Evolutionary conservation across 2,797 vertebrate genomes (phyloP).

Genomic region (Mionectes olivaceus): DNA sequence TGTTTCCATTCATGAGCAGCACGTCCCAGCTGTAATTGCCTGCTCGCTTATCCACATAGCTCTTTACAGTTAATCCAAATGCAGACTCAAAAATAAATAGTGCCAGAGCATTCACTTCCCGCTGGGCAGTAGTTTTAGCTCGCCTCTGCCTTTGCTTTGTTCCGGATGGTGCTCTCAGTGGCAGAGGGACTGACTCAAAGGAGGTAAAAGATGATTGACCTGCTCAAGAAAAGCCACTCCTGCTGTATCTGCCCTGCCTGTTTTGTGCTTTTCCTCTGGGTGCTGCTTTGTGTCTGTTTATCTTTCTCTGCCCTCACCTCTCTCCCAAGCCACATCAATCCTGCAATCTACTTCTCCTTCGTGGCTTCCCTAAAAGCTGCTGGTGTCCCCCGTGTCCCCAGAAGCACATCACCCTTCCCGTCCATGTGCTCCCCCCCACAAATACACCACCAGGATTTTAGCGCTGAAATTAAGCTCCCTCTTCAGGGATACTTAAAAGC

Average conservation of each 20-base stretch:
- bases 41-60: slow-evolving; percentile 54
- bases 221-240: not conserved
- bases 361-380: not conserved
- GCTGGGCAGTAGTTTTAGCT: slow-evolving; percentile 21
- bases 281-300: not conserved
- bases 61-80: slow-evolving; percentile 68
- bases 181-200: not conserved
- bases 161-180: not conserved
- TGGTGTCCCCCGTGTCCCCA: not conserved
- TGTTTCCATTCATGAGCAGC: slow-evolving; percentile 52
- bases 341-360: not conserved
- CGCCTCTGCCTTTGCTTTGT: slow-evolving; percentile 24
- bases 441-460: not conserved
- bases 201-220: slow-evolving; percentile 56
- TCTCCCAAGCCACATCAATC: not conserved
- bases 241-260: not conserved
- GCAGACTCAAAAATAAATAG: slow-evolving; percentile 41
- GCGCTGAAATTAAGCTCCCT: not conserved
- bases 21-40: slow-evolving; percentile 53
- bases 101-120: slow-evolving; percentile 6
- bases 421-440: not conserved
- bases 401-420: not conserved
- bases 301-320: not conserved
- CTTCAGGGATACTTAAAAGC: not conserved
- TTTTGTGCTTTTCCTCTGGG: slow-evolving; percentile 5